These are phyloP conservation scores for Calameuta idolon DNA, from an alignment of 2,888 invertebrate genomes.

Conservation along the genomic window DNA sequence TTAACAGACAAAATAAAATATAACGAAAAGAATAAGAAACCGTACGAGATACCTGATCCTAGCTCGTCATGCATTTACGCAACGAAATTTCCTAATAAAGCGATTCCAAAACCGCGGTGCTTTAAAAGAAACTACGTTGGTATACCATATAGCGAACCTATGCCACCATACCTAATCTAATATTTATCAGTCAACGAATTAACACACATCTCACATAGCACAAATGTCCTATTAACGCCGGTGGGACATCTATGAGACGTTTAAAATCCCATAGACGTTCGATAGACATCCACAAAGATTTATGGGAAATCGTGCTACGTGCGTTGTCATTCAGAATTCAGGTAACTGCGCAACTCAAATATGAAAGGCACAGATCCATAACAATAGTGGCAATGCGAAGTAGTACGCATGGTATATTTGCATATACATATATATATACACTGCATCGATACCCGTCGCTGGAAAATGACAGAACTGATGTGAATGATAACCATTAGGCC, in stretches of 20 bases:
- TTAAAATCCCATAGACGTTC: slow-evolving; percentile 3
- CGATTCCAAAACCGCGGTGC: not conserved
- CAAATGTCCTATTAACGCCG: not conserved
- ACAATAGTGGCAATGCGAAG: not conserved
- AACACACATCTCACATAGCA: not conserved
- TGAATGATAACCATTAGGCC: not conserved
- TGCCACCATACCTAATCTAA: not conserved
- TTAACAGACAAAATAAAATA: not conserved
- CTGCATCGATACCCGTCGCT: not conserved
- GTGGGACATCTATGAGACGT: slow-evolving; percentile 7
- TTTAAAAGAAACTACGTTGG: not conserved
- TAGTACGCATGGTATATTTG: not conserved
- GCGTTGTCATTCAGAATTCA: not conserved
- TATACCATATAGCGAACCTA: not conserved
- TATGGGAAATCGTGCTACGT: not conserved
- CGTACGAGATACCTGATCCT: not conserved
- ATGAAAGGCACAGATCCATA: too few relatives aligned
- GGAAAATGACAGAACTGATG: not conserved
- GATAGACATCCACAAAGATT: not conserved
- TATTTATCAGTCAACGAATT: not conserved
- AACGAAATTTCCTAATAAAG: not conserved
- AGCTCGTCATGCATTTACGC: not conserved
- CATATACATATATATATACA: not conserved
- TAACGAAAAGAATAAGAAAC: not conserved
- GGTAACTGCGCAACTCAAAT: too few relatives aligned